phyloP scores from a whole-genome alignment of 1,140 invertebrate species.

The Psix sp. region DNA sequence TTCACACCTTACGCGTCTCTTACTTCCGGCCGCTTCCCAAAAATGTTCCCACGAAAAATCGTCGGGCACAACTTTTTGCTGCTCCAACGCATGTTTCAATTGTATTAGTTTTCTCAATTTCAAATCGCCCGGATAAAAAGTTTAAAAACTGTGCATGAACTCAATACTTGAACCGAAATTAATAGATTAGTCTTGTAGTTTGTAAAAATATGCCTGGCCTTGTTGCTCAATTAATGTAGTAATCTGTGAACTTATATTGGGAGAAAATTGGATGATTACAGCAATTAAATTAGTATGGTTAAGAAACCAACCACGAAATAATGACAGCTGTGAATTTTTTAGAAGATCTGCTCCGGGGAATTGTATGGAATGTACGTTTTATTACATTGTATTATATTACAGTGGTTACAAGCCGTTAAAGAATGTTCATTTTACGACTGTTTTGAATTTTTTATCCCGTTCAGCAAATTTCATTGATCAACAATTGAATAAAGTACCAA shows the following conservation, averaged over 20 bases:
- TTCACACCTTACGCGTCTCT: too few relatives aligned
- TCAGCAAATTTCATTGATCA: constrained; percentile 2
- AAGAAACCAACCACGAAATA: constrained; percentile 46
- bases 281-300: constrained; percentile 50
- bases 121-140: too few relatives aligned
- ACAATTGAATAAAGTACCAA: background rate
- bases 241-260: constrained; percentile 47
- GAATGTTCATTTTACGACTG: constrained; percentile 29
- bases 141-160: too few relatives aligned
- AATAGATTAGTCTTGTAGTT: too few relatives aligned
- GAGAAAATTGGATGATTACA: constrained; percentile 51
- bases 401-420: constrained; percentile 41
- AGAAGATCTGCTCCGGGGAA: constrained; percentile 30
- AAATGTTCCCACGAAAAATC: too few relatives aligned
- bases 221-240: constrained; percentile 42
- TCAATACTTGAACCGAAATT: too few relatives aligned
- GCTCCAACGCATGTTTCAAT: too few relatives aligned
- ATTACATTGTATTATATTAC: constrained; percentile 44
- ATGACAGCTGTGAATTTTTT: constrained; percentile 50
- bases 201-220: constrained; percentile 28
- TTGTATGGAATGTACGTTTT: constrained; percentile 32
- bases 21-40: too few relatives aligned
- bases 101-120: too few relatives aligned
- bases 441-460: constrained; percentile 27
- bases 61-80: too few relatives aligned